Evolutionary conservation across 1,140 invertebrate species (phyloP).

Genomic region (Platorchestia sp.): DNA sequence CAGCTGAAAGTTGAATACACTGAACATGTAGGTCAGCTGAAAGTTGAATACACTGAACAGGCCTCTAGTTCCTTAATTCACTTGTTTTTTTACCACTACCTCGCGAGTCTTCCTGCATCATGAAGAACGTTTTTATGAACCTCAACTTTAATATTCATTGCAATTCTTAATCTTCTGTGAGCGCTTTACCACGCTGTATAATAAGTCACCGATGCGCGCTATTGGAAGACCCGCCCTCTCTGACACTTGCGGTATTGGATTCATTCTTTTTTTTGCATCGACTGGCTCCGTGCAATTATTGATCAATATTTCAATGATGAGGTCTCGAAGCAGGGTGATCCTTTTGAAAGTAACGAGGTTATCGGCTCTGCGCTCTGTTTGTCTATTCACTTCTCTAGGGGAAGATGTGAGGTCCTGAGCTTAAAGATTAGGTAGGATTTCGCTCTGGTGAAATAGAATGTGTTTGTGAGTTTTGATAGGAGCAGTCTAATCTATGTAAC

Average conservation of each 20-base stretch:
- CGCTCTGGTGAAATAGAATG: no score
- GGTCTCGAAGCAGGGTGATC: background rate
- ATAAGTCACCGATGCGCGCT: background rate
- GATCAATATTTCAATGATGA: background rate
- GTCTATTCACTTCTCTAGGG: no score
- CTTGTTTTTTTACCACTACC: no score
- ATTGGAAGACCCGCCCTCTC: background rate
- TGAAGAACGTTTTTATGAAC: background rate
- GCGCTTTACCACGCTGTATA: background rate
- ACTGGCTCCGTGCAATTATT: background rate
- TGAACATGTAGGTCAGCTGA: no score
- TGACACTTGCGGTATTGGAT: background rate
- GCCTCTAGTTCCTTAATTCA: no score
- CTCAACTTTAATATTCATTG: background rate
- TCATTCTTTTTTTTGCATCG: background rate
- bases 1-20: no score
- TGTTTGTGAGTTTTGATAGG: no score
- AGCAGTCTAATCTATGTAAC: no score
- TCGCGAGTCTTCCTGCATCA: no score
- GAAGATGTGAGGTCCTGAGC: no score
- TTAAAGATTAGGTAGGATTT: no score
- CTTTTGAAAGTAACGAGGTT: background rate
- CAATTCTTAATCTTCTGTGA: background rate
- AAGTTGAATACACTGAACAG: no score
- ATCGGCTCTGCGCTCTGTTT: background rate